Conservation (phyloP, 2,113 vertebrate genomes). For the Solea senegalensis region DNA sequence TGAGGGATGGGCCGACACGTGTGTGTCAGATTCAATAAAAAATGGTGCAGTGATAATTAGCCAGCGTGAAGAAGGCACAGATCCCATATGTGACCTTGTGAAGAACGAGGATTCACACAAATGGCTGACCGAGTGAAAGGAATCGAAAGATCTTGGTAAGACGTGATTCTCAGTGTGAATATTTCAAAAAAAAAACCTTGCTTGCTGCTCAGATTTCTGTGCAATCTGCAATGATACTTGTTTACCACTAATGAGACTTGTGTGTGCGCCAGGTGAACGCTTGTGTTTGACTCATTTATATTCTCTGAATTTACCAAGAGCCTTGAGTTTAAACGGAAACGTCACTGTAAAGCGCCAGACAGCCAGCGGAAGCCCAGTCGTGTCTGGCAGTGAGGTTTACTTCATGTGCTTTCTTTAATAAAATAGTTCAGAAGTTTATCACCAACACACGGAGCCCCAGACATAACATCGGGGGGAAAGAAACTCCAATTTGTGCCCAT, state of each 20-base stretch:
- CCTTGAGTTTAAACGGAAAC: too few relatives aligned
- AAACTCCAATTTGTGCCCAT: too few relatives aligned
- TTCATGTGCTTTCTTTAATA: too few relatives aligned
- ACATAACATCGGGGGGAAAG: too few relatives aligned
- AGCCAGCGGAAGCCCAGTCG: too few relatives aligned
- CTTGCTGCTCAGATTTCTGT: not conserved
- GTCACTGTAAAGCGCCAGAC: too few relatives aligned
- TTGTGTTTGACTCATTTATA: not conserved
- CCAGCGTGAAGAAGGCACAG: conserved; percentile 39
- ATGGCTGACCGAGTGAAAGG: conserved; percentile 15
- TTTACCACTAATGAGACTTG: not conserved
- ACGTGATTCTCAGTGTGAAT: not conserved
- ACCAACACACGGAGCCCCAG: too few relatives aligned
- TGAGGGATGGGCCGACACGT: conserved; percentile 62
- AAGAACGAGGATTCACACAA: conserved; percentile 50
- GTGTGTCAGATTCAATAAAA: conserved; percentile 74
- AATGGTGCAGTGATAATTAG: conserved; percentile 71
- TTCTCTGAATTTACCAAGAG: too few relatives aligned
- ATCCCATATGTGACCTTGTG: conserved; percentile 56
- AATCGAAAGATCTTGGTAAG: conserved; percentile 1
- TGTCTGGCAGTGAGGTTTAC: not conserved
- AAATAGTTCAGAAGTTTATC: too few relatives aligned
- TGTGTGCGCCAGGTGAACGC: not conserved
- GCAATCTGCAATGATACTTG: not conserved
- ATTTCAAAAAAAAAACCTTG: not conserved